Conservation (phyloP, 2,888 invertebrate species). For the Pachymerium ferrugineum region DNA sequence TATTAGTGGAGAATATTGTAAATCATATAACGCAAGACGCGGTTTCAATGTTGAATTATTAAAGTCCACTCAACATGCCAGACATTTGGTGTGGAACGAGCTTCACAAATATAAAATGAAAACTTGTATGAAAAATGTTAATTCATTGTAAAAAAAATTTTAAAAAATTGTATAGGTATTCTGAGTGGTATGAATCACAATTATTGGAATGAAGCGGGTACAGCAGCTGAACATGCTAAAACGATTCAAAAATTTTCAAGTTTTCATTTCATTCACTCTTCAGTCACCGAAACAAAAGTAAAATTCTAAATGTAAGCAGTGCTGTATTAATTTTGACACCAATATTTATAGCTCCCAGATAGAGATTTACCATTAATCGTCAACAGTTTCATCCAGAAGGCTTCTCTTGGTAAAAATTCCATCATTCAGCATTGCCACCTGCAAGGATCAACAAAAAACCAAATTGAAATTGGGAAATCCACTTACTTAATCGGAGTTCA, state of each 20-base stretch:
- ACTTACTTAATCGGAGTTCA: neutral
- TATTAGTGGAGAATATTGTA: constrained; percentile 43
- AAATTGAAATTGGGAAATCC: neutral
- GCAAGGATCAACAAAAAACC: neutral
- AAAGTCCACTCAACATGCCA: constrained; percentile 41
- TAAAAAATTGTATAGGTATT: constrained; percentile 40
- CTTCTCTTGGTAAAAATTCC: neutral
- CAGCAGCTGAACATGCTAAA: constrained; percentile 29
- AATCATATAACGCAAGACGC: constrained; percentile 32
- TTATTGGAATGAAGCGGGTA: constrained; percentile 39
- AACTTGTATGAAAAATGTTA: constrained; percentile 41
- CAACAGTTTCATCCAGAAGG: neutral
- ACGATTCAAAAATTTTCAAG: constrained; percentile 33
- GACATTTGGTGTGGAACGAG: constrained; percentile 45
- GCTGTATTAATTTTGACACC: neutral
- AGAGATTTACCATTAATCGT: neutral
- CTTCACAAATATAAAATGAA: constrained; percentile 43
- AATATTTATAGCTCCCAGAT: constrained; percentile 26
- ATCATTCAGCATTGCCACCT: constrained; percentile 16
- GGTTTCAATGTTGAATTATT: constrained; percentile 31
- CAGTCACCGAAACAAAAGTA: neutral
- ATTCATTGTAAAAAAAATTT: neutral
- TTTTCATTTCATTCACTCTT: neutral
- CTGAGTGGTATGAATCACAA: constrained; percentile 43
- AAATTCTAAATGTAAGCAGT: no score